Conservation (phyloP, 2,888 invertebrate genomes). For the Sarcophaga subvicina region DNA sequence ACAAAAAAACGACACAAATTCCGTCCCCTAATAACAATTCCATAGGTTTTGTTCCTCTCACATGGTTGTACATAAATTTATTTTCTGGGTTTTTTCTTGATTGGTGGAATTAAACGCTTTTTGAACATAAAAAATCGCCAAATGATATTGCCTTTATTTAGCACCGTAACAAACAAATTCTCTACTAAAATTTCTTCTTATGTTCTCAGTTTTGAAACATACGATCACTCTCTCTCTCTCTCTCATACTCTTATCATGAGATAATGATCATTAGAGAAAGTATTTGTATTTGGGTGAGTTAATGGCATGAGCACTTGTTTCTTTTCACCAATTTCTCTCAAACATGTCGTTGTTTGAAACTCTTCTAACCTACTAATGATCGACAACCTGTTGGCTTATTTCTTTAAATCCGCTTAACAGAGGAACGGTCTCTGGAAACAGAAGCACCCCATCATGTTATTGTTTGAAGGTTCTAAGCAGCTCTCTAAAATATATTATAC, state of each 20-base stretch:
- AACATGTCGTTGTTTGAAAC: slow-evolving; percentile 26
- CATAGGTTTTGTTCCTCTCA: too few relatives aligned
- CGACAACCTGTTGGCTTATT: slow-evolving; percentile 44
- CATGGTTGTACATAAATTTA: too few relatives aligned
- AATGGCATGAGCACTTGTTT: background rate
- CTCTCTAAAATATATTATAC: slow-evolving; percentile 12
- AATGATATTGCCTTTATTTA: too few relatives aligned
- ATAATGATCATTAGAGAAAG: slow-evolving; percentile 60
- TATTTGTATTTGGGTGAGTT: slow-evolving; percentile 18
- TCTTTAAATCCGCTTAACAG: background rate
- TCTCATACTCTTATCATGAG: background rate
- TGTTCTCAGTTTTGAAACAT: background rate
- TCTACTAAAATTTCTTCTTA: slow-evolving; percentile 15
- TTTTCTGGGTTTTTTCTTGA: too few relatives aligned
- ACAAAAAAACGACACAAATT: too few relatives aligned
- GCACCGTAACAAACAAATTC: background rate
- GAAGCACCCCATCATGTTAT: slow-evolving; percentile 1
- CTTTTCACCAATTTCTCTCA: slow-evolving; percentile 47
- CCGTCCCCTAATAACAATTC: too few relatives aligned
- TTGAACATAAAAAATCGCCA: too few relatives aligned
- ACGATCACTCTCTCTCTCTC: background rate
- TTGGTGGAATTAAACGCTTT: too few relatives aligned
- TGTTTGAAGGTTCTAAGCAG: background rate
- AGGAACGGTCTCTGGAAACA: background rate
- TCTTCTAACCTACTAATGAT: slow-evolving; percentile 49